A percentile compares a stretch with the other conserved stretches of the same genome.
Evolutionary conservation across 1,140 invertebrate species (phyloP).

Genomic region (Eulimnadia texana): DNA sequence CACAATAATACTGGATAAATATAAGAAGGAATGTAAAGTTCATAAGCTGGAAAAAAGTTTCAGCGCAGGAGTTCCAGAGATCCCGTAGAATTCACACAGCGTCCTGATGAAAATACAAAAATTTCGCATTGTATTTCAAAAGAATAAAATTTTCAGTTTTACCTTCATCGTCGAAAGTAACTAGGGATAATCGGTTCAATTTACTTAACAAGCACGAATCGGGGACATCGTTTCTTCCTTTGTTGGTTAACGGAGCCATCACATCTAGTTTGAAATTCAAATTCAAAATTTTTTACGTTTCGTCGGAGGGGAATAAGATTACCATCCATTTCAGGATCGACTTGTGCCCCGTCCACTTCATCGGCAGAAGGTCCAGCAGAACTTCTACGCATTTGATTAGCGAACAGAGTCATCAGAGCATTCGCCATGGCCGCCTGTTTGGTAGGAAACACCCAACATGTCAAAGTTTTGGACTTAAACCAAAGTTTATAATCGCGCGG

Average conservation of each 20-base stretch:
- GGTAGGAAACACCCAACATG: neutral
- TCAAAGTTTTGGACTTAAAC: too few relatives aligned
- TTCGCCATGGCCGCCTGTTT: slow-evolving; percentile 8
- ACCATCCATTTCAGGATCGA: slow-evolving; percentile 6
- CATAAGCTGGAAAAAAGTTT: too few relatives aligned
- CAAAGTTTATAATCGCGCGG: too few relatives aligned
- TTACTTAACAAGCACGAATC: slow-evolving; percentile 5
- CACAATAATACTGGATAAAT: too few relatives aligned
- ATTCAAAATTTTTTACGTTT: too few relatives aligned
- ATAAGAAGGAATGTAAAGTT: too few relatives aligned
- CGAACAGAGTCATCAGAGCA: neutral
- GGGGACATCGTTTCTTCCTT: neutral
- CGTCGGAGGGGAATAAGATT: neutral
- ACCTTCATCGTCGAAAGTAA: slow-evolving; percentile 10
- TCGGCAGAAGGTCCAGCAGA: neutral
- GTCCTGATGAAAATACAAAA: too few relatives aligned
- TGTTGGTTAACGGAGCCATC: slow-evolving; percentile 8
- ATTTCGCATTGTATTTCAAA: too few relatives aligned
- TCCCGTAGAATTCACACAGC: neutral
- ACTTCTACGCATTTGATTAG: neutral
- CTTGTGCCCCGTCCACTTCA: neutral
- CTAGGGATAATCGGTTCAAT: slow-evolving; percentile 4
- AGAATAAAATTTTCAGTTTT: too few relatives aligned
- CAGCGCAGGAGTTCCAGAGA: neutral
- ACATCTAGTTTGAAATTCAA: neutral